phyloP scores from a whole-genome alignment of 2,797 vertebrate species.

The Rousettus madagascariensis region DNA sequence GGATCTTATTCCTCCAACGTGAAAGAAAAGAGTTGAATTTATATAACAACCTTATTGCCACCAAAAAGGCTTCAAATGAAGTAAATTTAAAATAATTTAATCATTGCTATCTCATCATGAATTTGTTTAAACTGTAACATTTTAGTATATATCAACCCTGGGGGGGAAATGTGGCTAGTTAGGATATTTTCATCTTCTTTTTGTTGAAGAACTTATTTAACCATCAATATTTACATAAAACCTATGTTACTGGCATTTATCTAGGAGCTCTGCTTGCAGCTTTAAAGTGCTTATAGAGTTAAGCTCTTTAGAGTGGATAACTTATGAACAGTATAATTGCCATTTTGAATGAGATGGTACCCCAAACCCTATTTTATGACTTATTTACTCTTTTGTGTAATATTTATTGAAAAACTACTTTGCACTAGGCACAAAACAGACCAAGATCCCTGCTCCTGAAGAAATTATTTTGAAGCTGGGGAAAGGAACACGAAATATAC shows the following conservation, averaged over 20 bases:
- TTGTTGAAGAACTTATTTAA: background rate
- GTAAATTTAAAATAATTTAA: background rate
- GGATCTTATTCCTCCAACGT: background rate
- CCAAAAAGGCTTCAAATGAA: background rate
- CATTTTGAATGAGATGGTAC: background rate
- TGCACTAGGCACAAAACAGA: background rate
- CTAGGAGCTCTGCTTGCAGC: background rate
- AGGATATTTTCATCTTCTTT: background rate
- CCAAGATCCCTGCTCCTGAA: background rate
- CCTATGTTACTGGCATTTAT: background rate
- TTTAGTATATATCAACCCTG: background rate
- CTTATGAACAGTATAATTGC: background rate
- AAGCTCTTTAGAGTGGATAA: background rate
- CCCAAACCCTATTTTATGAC: background rate
- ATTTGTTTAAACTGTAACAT: background rate
- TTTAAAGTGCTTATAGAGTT: background rate
- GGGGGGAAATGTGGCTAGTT: background rate
- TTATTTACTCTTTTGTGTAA: background rate
- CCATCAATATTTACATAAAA: background rate
- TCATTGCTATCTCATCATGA: background rate
- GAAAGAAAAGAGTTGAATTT: background rate
- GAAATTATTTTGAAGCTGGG: background rate
- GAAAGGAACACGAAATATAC: background rate
- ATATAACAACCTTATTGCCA: background rate
- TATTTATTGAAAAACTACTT: background rate